These are phyloP conservation scores for Tribolium madens DNA, from an alignment of 1,140 invertebrate species.

Conservation along the genomic window DNA sequence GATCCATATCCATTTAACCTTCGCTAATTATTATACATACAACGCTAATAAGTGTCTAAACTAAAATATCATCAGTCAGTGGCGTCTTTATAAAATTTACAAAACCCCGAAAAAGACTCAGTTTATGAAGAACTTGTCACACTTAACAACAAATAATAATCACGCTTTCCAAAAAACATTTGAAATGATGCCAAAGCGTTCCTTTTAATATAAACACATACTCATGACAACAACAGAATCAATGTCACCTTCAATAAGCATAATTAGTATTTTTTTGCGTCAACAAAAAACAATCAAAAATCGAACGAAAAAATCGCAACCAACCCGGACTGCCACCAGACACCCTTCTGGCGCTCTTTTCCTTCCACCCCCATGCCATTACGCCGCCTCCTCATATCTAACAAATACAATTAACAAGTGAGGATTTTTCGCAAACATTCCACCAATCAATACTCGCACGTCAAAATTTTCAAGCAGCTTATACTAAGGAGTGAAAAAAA, in stretches of 20 bases:
- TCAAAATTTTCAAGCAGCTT: background rate
- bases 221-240: slow-evolving; percentile 42
- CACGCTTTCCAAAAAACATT: slow-evolving; percentile 46
- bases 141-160: slow-evolving; percentile 38
- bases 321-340: background rate
- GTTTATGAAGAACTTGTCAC: slow-evolving; percentile 23
- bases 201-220: slow-evolving; percentile 40
- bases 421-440: slow-evolving; percentile 31
- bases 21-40: slow-evolving; percentile 17
- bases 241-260: slow-evolving; percentile 48
- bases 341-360: background rate
- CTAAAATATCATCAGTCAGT: background rate
- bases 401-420: slow-evolving; percentile 16
- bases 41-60: slow-evolving; percentile 11
- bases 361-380: background rate
- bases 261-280: slow-evolving; percentile 38
- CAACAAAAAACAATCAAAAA: background rate
- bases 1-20: background rate
- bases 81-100: background rate
- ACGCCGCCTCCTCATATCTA: slow-evolving; percentile 12
- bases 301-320: background rate
- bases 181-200: slow-evolving; percentile 47
- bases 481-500: background rate
- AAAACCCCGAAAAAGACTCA: background rate
- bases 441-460: slow-evolving; percentile 11